A percentile compares a stretch with the other conserved stretches of the same genome.
phyloP scores from a whole-genome alignment of 2,888 invertebrate genomes.

The Idaea straminata region DNA sequence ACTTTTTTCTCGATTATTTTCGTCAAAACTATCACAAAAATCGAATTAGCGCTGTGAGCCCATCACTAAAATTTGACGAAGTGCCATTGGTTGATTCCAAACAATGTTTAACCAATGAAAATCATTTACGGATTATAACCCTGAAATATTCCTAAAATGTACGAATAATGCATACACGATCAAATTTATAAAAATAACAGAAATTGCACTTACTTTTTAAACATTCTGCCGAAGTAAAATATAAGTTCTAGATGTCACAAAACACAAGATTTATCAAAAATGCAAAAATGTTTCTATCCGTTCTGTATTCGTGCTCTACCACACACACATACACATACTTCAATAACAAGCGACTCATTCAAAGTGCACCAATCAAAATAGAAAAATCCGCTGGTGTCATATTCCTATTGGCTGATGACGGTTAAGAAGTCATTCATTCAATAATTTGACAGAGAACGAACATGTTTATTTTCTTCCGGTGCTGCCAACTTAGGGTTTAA shows the following conservation, averaged over 20 bases:
- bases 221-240: slow-evolving; percentile 43
- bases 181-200: background rate
- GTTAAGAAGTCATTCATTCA: background rate
- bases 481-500: background rate
- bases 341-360: background rate
- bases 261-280: background rate
- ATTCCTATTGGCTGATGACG: slow-evolving; percentile 3
- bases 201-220: slow-evolving; percentile 70
- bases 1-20: background rate
- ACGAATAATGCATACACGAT: background rate
- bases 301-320: background rate
- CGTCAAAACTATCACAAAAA: background rate
- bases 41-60: background rate
- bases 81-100: background rate
- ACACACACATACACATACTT: background rate
- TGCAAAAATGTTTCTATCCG: background rate
- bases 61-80: background rate
- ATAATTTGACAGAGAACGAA: background rate
- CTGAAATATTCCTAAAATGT: background rate
- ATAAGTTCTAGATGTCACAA: background rate
- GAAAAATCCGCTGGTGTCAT: background rate
- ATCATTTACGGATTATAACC: background rate
- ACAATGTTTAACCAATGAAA: background rate
- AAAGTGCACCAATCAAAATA: background rate
- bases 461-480: background rate